phyloP scores from a whole-genome alignment of 2,888 invertebrate genomes.

The Campoplex capitator region DNA sequence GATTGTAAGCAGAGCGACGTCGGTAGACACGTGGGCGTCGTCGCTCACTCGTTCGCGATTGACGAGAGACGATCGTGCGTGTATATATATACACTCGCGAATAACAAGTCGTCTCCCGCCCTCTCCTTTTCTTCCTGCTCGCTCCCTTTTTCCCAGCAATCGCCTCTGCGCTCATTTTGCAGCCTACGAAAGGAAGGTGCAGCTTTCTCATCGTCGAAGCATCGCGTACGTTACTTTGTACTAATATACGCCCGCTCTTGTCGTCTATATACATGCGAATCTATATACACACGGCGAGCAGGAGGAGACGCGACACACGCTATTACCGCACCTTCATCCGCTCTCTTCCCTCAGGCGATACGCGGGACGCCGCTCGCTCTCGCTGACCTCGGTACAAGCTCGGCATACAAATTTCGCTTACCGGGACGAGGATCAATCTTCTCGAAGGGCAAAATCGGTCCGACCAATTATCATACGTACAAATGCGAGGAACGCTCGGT shows the following conservation, averaged over 20 bases:
- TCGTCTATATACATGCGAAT: neutral
- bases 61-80: constrained; percentile 6
- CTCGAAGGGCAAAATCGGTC: constrained; percentile 19
- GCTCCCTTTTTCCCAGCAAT: neutral
- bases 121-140: no score
- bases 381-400: constrained; percentile 57
- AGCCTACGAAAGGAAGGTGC: constrained; percentile 65
- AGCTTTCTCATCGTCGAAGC: constrained; percentile 58
- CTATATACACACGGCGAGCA: neutral
- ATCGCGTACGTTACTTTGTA: constrained; percentile 18
- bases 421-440: constrained; percentile 49
- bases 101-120: neutral
- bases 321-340: constrained; percentile 65
- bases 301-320: constrained; percentile 27
- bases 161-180: constrained; percentile 25
- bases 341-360: constrained; percentile 5
- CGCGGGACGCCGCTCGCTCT: neutral
- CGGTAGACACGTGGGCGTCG: constrained; percentile 67
- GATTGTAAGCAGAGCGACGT: constrained; percentile 31
- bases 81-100: neutral
- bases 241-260: constrained; percentile 29
- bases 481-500: constrained; percentile 36
- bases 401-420: constrained; percentile 38
- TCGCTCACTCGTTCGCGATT: constrained; percentile 9
- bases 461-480: constrained; percentile 46